A percentile compares a stretch with the other conserved stretches of the same genome.
These are phyloP conservation scores for Falco cherrug DNA, from an alignment of 2,797 vertebrate genomes.

Conservation along the genomic window DNA sequence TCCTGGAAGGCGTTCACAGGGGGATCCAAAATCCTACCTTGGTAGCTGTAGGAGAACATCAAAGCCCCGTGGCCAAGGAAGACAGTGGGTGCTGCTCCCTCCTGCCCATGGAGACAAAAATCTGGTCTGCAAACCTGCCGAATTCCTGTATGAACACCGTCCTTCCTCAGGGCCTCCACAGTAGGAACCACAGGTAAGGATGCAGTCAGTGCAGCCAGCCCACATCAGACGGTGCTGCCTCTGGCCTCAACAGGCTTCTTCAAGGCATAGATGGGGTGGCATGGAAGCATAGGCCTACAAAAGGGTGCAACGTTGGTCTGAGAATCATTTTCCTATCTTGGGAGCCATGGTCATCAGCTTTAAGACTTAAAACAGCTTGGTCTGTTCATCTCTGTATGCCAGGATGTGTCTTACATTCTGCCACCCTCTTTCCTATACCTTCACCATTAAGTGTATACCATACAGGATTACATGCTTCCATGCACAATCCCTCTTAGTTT, in stretches of 20 bases:
- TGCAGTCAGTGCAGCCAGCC: too few relatives aligned
- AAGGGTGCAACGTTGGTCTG: background rate
- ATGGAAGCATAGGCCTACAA: background rate
- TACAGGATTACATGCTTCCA: background rate
- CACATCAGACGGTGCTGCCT: accelerated
- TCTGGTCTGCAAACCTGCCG: background rate
- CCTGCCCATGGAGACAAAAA: accelerated
- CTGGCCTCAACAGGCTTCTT: accelerated
- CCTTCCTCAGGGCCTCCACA: background rate
- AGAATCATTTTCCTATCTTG: background rate
- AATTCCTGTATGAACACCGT: accelerated
- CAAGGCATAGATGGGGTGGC: accelerated
- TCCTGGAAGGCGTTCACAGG: background rate
- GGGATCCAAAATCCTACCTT: background rate
- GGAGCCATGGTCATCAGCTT: background rate
- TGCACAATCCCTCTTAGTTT: background rate
- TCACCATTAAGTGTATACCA: background rate
- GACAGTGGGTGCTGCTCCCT: background rate
- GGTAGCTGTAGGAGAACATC: background rate
- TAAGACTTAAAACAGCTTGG: background rate
- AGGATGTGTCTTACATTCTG: background rate
- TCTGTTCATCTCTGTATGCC: too few relatives aligned
- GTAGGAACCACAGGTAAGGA: background rate
- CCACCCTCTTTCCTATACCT: background rate
- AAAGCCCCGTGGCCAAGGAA: background rate